Evolutionary conservation across 2,113 vertebrate genomes (phyloP).

Genomic region (Aythya baeri): DNA sequence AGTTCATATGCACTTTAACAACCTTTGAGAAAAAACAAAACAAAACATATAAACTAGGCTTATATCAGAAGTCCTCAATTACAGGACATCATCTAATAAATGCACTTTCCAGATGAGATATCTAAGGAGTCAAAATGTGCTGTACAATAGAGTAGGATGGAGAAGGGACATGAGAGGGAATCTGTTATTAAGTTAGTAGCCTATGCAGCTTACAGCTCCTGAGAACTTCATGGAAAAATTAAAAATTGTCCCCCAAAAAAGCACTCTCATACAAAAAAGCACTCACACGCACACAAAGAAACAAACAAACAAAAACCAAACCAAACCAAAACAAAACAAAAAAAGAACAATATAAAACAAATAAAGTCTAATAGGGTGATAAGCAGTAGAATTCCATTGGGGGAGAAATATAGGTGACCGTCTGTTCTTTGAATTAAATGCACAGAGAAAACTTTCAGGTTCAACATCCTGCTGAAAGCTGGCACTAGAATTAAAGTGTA

Average conservation of each 20-base stretch:
- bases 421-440: neutral
- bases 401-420: neutral
- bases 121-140: neutral
- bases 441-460: neutral
- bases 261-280: neutral
- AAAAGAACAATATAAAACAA: neutral
- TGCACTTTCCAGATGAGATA: neutral
- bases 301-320: too few relatives aligned
- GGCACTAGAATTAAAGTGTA: neutral
- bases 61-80: neutral
- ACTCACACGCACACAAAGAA: too few relatives aligned
- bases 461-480: neutral
- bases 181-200: neutral
- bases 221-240: neutral
- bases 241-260: neutral
- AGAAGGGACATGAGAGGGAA: neutral
- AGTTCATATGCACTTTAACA: rapidly evolving
- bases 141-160: neutral
- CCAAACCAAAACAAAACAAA: neutral
- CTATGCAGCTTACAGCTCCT: neutral
- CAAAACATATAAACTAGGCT: neutral
- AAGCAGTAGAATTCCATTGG: neutral
- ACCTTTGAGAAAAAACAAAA: neutral
- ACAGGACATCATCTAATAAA: neutral
- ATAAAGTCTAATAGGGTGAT: neutral